Evolutionary conservation across 2,113 vertebrate genomes (phyloP).

Genomic region (Baryphthengus martii): DNA sequence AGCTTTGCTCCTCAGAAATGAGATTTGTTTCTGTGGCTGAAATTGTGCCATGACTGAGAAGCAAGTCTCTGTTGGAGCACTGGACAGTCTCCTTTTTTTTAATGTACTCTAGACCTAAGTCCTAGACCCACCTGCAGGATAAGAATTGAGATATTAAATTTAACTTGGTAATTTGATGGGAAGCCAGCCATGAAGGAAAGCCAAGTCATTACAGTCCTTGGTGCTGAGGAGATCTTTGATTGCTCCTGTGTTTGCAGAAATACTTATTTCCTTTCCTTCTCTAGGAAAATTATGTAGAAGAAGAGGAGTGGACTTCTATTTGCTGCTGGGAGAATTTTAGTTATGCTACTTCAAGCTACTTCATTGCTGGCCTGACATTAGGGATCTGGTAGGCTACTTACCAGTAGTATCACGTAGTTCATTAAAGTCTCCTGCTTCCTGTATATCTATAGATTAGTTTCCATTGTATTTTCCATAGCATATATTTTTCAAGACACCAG

Average conservation of each 20-base stretch:
- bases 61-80: not conserved
- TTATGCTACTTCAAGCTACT: not conserved
- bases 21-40: not conserved
- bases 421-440: not conserved
- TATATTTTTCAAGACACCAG: not conserved
- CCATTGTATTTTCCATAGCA: not conserved
- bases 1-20: not conserved
- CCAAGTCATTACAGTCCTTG: not conserved
- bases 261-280: not conserved
- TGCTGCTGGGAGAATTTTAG: not conserved
- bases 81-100: not conserved
- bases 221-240: not conserved
- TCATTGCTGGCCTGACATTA: not conserved
- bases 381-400: not conserved
- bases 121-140: not conserved
- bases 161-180: not conserved
- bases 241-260: not conserved
- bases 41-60: not conserved
- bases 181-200: not conserved
- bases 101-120: not conserved
- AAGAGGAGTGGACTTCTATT: not conserved
- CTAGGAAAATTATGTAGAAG: not conserved
- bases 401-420: not conserved
- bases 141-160: not conserved
- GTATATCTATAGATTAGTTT: not conserved